Percentiles rank a stretch among this genome's conserved stretches.
Evolutionary conservation across 2,113 vertebrate genomes (phyloP).

Genomic region (Lanius collurio): DNA sequence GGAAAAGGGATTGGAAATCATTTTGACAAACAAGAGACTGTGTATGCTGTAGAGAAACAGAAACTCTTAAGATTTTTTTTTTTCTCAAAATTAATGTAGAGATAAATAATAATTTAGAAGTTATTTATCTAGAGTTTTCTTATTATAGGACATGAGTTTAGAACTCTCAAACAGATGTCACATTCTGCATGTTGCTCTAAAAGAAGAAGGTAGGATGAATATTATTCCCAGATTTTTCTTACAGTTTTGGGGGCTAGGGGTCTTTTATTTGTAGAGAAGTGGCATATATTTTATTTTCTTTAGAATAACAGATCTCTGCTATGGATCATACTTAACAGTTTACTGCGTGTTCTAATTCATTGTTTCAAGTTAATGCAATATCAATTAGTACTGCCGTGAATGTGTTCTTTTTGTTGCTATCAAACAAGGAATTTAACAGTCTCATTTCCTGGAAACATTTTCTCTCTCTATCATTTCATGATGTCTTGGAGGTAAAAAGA

Average conservation of each 20-base stretch:
- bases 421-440: not conserved
- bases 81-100: not conserved
- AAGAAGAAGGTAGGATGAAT: not conserved
- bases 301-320: not conserved
- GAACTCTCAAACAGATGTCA: not conserved
- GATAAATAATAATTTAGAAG: not conserved
- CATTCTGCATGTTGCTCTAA: not conserved
- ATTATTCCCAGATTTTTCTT: not conserved
- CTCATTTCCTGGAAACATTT: not conserved
- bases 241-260: accelerated
- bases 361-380: not conserved
- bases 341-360: not conserved
- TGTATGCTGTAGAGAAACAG: not conserved
- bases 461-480: not conserved
- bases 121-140: not conserved
- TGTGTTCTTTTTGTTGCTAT: not conserved
- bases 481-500: not conserved
- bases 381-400: not conserved
- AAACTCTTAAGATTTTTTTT: not conserved
- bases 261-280: not conserved
- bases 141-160: not conserved
- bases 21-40: not conserved
- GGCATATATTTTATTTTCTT: not conserved
- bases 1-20: not conserved
- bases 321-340: not conserved